Percentiles rank a stretch among this genome's conserved stretches.
These are phyloP conservation scores for Antheraea yamamai DNA, from an alignment of 2,888 invertebrate genomes.

Conservation along the genomic window DNA sequence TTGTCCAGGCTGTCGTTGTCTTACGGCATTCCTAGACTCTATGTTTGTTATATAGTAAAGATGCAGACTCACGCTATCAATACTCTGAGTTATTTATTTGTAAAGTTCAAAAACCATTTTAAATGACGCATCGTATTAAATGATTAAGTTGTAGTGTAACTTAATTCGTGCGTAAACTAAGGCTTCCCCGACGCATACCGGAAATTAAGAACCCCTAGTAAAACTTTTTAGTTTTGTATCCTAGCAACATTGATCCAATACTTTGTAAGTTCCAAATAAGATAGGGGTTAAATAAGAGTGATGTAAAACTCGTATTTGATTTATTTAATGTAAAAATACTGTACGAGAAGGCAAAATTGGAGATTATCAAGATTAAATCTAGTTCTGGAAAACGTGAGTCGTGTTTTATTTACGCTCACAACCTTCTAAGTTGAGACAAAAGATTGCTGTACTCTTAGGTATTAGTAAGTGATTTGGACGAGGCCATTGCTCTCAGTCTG, in stretches of 20 bases:
- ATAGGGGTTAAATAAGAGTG: not conserved
- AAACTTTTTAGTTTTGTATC: slow-evolving; percentile 57
- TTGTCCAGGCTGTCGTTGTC: slow-evolving; percentile 66
- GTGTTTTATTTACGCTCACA: slow-evolving; percentile 25
- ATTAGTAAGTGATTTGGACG: slow-evolving; percentile 29
- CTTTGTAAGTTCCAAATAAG: slow-evolving; percentile 3
- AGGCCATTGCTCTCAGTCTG: slow-evolving; percentile 70
- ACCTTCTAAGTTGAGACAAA: slow-evolving; percentile 23
- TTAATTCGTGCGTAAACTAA: slow-evolving; percentile 35
- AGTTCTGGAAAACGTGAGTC: slow-evolving; percentile 26
- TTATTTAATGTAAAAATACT: slow-evolving; percentile 2
- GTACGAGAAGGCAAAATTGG: slow-evolving; percentile 16
- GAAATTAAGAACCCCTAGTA: slow-evolving; percentile 70
- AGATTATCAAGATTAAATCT: slow-evolving; percentile 28
- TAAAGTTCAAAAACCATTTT: not conserved
- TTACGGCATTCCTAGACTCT: slow-evolving; percentile 65
- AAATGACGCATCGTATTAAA: not conserved
- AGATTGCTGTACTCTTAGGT: slow-evolving; percentile 29
- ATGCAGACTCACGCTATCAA: slow-evolving; percentile 1
- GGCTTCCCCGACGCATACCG: slow-evolving; percentile 65
- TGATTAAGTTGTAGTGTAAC: slow-evolving; percentile 30
- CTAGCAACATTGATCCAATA: slow-evolving; percentile 72
- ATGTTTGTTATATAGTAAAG: not conserved
- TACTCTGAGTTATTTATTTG: not conserved
- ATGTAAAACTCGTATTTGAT: not conserved